A percentile compares a stretch with the other conserved stretches of the same genome.
These are phyloP conservation scores for Trogon melanurus DNA, from an alignment of 2,113 vertebrate species.

Conservation along the genomic window DNA sequence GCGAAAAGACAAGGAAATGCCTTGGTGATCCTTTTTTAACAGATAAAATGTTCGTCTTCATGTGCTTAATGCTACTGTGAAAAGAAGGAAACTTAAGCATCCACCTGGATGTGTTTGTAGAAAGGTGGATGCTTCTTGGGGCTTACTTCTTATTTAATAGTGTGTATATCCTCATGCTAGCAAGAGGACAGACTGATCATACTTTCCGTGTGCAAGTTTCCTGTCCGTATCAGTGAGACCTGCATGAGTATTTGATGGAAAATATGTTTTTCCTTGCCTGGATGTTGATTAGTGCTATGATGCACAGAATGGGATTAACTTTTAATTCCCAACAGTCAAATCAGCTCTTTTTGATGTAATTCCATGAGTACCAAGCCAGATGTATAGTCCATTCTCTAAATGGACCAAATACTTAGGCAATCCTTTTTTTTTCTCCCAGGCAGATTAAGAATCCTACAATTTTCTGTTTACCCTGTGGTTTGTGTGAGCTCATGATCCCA, in stretches of 20 bases:
- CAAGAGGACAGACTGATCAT: neutral
- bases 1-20: neutral
- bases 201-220: neutral
- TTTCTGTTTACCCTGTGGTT: neutral
- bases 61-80: neutral
- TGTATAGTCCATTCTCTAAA: neutral
- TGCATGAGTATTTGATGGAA: neutral
- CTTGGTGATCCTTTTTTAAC: neutral
- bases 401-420: neutral
- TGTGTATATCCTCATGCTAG: neutral
- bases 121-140: neutral
- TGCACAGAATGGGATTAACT: neutral
- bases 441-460: neutral
- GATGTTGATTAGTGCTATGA: neutral
- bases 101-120: neutral
- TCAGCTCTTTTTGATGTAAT: neutral
- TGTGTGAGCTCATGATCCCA: neutral
- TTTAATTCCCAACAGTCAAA: neutral
- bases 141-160: neutral
- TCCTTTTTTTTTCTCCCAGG: neutral
- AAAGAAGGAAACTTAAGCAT: neutral
- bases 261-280: neutral
- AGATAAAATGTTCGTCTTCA: neutral
- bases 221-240: neutral
- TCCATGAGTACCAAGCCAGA: neutral